A percentile compares a stretch with the other conserved stretches of the same genome.
phyloP scores from a whole-genome alignment of 2,113 vertebrate genomes.

The Romanogobio albipinnatus region DNA sequence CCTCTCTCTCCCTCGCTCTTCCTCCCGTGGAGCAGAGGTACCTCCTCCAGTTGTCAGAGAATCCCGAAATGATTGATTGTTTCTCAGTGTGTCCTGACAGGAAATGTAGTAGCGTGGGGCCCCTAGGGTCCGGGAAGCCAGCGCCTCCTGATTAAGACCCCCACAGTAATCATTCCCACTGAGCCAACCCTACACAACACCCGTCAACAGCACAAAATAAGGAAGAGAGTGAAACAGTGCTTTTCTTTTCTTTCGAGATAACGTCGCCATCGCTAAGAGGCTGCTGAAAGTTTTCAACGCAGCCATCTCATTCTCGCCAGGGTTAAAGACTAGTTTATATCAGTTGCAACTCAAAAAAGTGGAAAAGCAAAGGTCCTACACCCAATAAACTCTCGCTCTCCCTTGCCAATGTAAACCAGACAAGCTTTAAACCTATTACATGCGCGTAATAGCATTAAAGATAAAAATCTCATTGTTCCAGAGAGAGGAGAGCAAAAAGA shows the following conservation, averaged over 20 bases:
- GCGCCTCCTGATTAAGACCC: conserved; percentile 90
- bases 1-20: conserved; percentile 70
- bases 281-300: conserved; percentile 52
- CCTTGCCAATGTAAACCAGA: conserved; percentile 72
- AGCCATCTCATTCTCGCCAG: conserved; percentile 74
- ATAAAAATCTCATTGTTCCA: conserved; percentile 75
- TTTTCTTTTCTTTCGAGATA: conserved; percentile 46
- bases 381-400: conserved; percentile 75
- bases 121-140: conserved; percentile 85
- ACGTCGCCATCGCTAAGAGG: conserved; percentile 34
- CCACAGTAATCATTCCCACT: conserved; percentile 86
- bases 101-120: conserved; percentile 85
- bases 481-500: conserved; percentile 64
- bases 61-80: conserved; percentile 92
- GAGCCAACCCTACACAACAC: conserved; percentile 67
- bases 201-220: conserved; percentile 66
- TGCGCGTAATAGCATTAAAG: conserved; percentile 71
- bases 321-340: conserved; percentile 74
- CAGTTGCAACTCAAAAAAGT: conserved; percentile 71
- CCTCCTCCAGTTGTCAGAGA: conserved; percentile 76
- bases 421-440: conserved; percentile 70
- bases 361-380: conserved; percentile 71
- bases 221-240: conserved; percentile 19
- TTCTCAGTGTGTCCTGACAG: conserved; percentile 88
- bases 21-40: conserved; percentile 72